Conservation (phyloP, 2,797 vertebrate genomes). For the Siniperca scherzeri region DNA sequence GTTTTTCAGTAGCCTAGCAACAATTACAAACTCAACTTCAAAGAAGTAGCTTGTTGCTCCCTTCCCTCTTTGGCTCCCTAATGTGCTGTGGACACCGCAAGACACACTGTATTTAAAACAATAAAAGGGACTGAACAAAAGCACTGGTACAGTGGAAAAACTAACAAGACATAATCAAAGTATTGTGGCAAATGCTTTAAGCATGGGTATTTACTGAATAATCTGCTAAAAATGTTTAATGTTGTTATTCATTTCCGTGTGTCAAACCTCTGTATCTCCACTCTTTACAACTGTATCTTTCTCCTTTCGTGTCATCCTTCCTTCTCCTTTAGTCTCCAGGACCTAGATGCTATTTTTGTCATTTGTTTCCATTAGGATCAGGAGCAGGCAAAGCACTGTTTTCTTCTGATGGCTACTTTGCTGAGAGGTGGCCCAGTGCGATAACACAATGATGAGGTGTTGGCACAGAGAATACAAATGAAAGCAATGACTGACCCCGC, state of each 20-base stretch:
- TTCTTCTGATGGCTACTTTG: constrained; percentile 45
- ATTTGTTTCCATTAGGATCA: constrained; percentile 56
- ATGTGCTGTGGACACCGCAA: constrained; percentile 10
- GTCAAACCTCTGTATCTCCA: neutral
- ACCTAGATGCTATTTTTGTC: constrained; percentile 39
- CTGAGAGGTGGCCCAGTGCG: constrained; percentile 39
- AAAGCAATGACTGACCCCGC: constrained; percentile 8
- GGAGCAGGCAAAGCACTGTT: constrained; percentile 24
- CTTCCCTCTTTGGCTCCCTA: neutral
- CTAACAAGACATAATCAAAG: neutral
- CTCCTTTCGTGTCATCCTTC: neutral
- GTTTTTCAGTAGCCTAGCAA: constrained; percentile 49
- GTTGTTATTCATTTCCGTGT: neutral
- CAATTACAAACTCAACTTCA: constrained; percentile 11
- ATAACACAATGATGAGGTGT: constrained; percentile 39
- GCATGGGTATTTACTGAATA: neutral
- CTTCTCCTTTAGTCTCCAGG: constrained; percentile 23
- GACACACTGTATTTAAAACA: neutral
- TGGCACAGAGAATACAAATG: constrained; percentile 45
- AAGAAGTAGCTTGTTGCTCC: constrained; percentile 16
- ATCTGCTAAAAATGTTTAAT: neutral
- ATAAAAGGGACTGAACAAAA: neutral
- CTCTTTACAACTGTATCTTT: neutral
- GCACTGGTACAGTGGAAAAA: neutral
- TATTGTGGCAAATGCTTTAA: neutral